Percentiles rank a stretch among this genome's conserved stretches.
Evolutionary conservation across 2,888 invertebrate genomes (phyloP).

Genomic region (Stenolophus ochropezus): DNA sequence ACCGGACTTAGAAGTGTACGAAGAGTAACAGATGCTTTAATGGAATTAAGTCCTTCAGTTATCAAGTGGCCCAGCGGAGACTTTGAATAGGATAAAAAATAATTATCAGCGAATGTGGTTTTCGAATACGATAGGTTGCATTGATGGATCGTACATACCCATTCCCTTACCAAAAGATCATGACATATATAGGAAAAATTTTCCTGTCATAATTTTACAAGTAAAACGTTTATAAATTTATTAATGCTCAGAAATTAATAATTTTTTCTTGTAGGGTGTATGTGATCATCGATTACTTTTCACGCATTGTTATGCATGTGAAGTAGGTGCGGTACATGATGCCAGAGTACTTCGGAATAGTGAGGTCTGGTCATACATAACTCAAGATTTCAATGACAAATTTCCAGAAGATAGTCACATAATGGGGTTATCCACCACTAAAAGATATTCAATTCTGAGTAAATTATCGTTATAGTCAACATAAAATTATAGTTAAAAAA

Average conservation of each 20-base stretch:
- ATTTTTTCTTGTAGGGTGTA: slow-evolving; percentile 1
- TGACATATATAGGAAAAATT: background rate
- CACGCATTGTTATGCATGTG: slow-evolving; percentile 51
- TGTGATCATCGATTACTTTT: slow-evolving; percentile 45
- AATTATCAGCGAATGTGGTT: background rate
- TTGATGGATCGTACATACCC: slow-evolving; percentile 2
- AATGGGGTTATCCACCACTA: too few species aligned
- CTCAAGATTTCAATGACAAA: background rate
- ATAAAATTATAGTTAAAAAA: too few species aligned
- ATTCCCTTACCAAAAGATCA: background rate
- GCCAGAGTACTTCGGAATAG: slow-evolving; percentile 44
- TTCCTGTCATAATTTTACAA: background rate
- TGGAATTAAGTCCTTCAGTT: background rate
- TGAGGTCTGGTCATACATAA: slow-evolving; percentile 40
- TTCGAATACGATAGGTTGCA: slow-evolving; percentile 10
- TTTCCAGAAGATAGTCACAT: too few species aligned
- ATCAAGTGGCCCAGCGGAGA: slow-evolving; percentile 36
- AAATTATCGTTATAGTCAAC: too few species aligned
- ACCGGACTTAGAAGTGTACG: slow-evolving; percentile 13
- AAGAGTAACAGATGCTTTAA: slow-evolving; percentile 20
- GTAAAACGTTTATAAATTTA: background rate
- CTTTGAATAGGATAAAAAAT: background rate
- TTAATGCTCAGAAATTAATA: background rate
- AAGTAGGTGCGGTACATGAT: slow-evolving; percentile 59
- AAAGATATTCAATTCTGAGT: too few species aligned